Base-by-base conservation (phyloP, 2,888 invertebrate genomes). In the Patella pellucida region DNA sequence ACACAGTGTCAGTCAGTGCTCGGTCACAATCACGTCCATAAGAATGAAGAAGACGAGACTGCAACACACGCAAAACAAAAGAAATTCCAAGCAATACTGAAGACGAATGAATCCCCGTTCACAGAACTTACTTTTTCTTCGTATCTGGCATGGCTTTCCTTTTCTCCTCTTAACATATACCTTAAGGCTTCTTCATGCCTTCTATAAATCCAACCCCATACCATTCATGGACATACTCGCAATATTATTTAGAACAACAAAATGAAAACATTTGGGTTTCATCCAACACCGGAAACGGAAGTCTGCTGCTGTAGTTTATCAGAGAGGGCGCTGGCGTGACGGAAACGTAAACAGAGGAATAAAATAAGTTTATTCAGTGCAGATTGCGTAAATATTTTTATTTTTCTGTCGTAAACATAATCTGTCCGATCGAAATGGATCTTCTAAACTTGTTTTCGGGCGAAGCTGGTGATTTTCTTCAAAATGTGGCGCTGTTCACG, bases 381-480 rank as follows among this genome's bases (percentile, higher is more conserved):
- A 74, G 74, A 67, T 69, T 69, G 74, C 74, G 69, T 41, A 56
- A 62, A 68, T 52, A 23, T 51, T 54, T 41, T 74, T 74, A 70
- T 69, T 74, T 74, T 74, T 70, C 74, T 74, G 69, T 70, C 74
- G 74, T 50, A n/a, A 68, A 14, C 41, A 9, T 1, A n/a, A 51
- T 12, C 31, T 31, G 50, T 51, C 31, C 50, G 41, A n/a, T 11
- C 23, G 16, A 68, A 41, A 69, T 71, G 72, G 69, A 76, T 73
- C 56, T 69, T 11, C 41, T 27, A 23, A 62, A 54, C 52, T 52
- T 69, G 69, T 52, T 70, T 31, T 3, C 19, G 52, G 23, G 62
- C 51, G 51, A 74, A 67, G 81, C 85, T 77, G 81, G 80, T 23
- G 85, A 87, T 16, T 73, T 86, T 1, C 71, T 86, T 27, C 83